These are phyloP conservation scores for Zaprionus lachaisei DNA, from an alignment of 1,140 invertebrate genomes.

Conservation along the genomic window DNA sequence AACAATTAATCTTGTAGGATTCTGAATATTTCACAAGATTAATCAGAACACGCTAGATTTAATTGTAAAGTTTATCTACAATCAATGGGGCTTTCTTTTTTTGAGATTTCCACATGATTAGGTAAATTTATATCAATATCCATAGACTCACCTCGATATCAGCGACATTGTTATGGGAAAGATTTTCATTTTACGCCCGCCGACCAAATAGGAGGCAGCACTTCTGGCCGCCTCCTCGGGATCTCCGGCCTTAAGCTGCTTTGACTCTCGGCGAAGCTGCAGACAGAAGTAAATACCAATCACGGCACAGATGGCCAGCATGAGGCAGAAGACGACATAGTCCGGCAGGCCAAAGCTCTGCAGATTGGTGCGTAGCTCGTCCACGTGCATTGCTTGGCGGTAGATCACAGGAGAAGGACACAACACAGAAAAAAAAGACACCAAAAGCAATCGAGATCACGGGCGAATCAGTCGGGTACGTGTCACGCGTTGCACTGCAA, in stretches of 20 bases:
- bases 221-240: conserved; percentile 76
- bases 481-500: conserved; percentile 1
- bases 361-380: conserved; percentile 87
- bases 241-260: conserved; percentile 86
- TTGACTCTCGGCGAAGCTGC: conserved; percentile 73
- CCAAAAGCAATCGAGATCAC: conserved; percentile 22
- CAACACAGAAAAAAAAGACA: conserved; percentile 16
- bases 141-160: conserved; percentile 88
- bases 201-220: conserved; percentile 91
- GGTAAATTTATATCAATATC: background rate
- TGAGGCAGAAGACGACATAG: conserved; percentile 89
- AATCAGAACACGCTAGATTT: background rate
- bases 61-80: too few relatives aligned
- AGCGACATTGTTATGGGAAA: conserved; percentile 93
- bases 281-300: conserved; percentile 93
- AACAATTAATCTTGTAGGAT: background rate
- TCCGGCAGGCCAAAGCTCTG: conserved; percentile 89
- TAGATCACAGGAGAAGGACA: conserved; percentile 19
- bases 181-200: conserved; percentile 92
- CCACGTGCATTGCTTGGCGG: conserved; percentile 84
- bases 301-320: conserved; percentile 89
- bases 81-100: too few relatives aligned
- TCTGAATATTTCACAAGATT: background rate
- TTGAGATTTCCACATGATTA: background rate
- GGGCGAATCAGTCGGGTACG: background rate